Base-by-base conservation (phyloP, 1,140 invertebrate genomes). In the Cepaea nemoralis region DNA sequence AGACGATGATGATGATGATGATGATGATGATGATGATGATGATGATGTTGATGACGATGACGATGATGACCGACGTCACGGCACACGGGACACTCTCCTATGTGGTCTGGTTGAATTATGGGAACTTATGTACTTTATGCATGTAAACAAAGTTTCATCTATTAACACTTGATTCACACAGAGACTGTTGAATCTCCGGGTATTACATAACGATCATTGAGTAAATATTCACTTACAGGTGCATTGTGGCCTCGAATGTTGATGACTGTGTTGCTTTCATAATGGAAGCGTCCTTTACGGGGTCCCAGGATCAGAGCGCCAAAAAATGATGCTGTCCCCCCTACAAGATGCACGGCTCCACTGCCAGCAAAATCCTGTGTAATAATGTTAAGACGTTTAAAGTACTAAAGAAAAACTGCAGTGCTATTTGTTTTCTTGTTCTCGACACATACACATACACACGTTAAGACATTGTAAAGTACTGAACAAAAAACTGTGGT, bases 271-370 rank as follows among this genome's bases (percentile, higher is more conserved):
- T 45, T 45, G 37, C 87, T 83, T 31, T 81, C 86, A 24, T 77
- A 74, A 55, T 91, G 87, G 75, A 91, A 92, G 59, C 91, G 81
- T 0, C 91, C 91, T 16, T 89, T 79, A 35, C 91, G 82, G 0
- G 91, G 91, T 10, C 91, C 91, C 0, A 92, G 83, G 2, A 92
- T 69, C 10, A 85, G 59, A 0, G 91, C 91, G 0, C 88, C 94
- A 0, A 93, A 83, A n/a, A 94, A 91, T 0, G 93, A 92, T 80
- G 93, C 92, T 0, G 90, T 90, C 35, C 76, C 81, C 6, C 93
- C 93, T 33, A 93, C 89, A 6, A 93, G 84, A 85, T 94, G 93
- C 1, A 94, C 93, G 14, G 89, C 85, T 14, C 89, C 90, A 83
- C 89, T 89, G 48, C 90, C 90, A 22, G 90, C 89, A 84, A 91